These are phyloP conservation scores for Noctua comes DNA, from an alignment of 2,888 invertebrate species.

Conservation along the genomic window DNA sequence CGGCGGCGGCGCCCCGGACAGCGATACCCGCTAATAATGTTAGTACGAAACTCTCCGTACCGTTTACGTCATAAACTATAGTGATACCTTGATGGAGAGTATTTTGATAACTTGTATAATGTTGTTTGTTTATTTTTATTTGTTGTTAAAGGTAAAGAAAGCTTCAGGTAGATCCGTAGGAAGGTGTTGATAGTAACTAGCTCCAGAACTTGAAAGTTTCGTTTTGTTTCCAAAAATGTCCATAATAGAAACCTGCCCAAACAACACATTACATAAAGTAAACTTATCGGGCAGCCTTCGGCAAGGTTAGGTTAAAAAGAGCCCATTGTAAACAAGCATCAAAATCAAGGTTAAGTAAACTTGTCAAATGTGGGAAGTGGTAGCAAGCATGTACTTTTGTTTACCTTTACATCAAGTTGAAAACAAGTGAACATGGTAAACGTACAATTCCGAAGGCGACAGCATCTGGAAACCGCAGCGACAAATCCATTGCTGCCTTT, in stretches of 20 bases:
- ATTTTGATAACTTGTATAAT: neutral
- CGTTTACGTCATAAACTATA: slow-evolving; percentile 50
- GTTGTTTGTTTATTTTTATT: neutral
- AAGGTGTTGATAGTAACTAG: neutral
- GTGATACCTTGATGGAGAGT: slow-evolving; percentile 14
- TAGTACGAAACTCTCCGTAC: slow-evolving; percentile 66
- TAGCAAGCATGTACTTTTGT: neutral
- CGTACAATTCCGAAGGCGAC: neutral
- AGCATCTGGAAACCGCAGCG: neutral
- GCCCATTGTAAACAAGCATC: slow-evolving; percentile 19
- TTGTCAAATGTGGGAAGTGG: slow-evolving; percentile 23
- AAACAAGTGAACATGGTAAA: neutral
- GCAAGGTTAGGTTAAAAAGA: slow-evolving; percentile 2
- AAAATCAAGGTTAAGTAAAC: slow-evolving; percentile 12
- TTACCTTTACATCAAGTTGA: neutral
- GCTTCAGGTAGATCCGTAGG: neutral
- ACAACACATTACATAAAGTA: neutral
- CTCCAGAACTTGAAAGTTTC: too few relatives aligned
- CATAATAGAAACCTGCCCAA: neutral
- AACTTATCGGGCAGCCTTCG: slow-evolving; percentile 5
- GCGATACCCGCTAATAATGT: slow-evolving; percentile 72
- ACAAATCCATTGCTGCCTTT: neutral
- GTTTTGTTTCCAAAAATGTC: neutral
- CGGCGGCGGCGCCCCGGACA: slow-evolving; percentile 41
- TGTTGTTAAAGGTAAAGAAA: neutral